Percentiles rank a stretch among this genome's conserved stretches.
phyloP scores from a whole-genome alignment of 2,113 vertebrate species.

The Microtus montanus region DNA sequence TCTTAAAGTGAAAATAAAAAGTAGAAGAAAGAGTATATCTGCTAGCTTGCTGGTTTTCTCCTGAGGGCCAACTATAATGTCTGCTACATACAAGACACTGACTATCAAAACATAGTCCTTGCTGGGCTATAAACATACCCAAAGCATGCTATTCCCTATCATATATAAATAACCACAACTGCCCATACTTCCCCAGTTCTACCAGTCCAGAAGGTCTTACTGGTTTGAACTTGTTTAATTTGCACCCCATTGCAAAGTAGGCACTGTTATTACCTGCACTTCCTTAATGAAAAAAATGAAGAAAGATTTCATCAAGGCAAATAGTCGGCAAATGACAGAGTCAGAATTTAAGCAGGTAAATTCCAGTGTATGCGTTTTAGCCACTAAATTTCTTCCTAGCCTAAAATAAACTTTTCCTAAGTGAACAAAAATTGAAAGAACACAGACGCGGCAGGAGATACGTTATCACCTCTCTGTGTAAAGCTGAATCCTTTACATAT shows the following conservation, averaged over 20 bases:
- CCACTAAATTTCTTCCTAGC: not conserved
- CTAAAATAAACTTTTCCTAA: conserved; percentile 27
- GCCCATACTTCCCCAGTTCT: not conserved
- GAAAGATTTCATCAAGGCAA: conserved; percentile 6
- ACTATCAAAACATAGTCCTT: not conserved
- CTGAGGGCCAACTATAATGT: not conserved
- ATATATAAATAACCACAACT: not conserved
- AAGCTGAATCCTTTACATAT: not conserved
- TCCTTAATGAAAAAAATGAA: conserved; percentile 5
- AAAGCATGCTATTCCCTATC: not conserved
- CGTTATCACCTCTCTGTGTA: not conserved
- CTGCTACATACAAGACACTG: not conserved
- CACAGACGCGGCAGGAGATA: not conserved
- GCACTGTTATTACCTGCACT: not conserved
- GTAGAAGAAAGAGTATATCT: not conserved
- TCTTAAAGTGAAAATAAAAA: not conserved
- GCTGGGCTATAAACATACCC: not conserved
- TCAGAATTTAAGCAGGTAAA: conserved; percentile 18
- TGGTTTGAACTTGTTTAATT: not conserved
- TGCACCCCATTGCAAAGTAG: not conserved
- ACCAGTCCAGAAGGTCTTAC: not conserved
- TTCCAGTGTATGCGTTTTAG: not conserved
- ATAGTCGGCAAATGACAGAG: not conserved
- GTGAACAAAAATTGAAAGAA: conserved; percentile 19
- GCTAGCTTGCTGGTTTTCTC: not conserved